Evolutionary conservation across 2,797 vertebrate genomes (phyloP), one percentile per base, ranked within the genome.

Genomic region (Taenioides sp.): DNA sequence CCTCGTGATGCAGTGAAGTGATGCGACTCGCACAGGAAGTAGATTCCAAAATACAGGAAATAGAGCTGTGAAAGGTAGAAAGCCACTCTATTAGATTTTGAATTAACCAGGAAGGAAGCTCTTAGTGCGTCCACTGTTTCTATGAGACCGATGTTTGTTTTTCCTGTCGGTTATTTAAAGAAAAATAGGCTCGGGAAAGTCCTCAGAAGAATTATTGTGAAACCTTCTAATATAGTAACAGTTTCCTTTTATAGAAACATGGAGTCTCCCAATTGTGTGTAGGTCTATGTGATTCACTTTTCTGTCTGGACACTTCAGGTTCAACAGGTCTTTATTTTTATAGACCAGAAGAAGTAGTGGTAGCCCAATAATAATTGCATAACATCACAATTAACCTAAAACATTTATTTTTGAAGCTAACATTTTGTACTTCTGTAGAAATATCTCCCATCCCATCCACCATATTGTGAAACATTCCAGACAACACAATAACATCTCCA

Each of bases 31-130:
- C n/a, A 63, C 61, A 62, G 60, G 60, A 62, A 62, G 10, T 37
- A n/a, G 31, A 37, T 1, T 37, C 60, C 60, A 37, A 62, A 60
- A 62, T 62, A 34, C 78, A 80, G 86, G 87, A 90, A 81, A 70
- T 54, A 65, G 67, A 87, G 70, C 66, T 76, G 85, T 81, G 85
- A 89, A 91, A 85, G 63, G 84, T 84, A 81, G 80, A 80, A 67
- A 67, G 75, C 66, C 27, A 0, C 28, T n/a, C n/a, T 61, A 25
- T 69, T 75, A 81, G 80, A 85, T 78, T 83, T 69, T 69, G 62
- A 69, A 28, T 60, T 22, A 14, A 55, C n/a, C 72, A 77, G 86
- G 86, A 89, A 91, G 88, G 86, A 88, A 89, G 58, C 69, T 37
- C 22, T 7, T 67, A 5, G 73, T 6, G 52, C 5, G 43, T 65